Base-by-base conservation (phyloP, 2,113 vertebrate species). In the Lynx canadensis region DNA sequence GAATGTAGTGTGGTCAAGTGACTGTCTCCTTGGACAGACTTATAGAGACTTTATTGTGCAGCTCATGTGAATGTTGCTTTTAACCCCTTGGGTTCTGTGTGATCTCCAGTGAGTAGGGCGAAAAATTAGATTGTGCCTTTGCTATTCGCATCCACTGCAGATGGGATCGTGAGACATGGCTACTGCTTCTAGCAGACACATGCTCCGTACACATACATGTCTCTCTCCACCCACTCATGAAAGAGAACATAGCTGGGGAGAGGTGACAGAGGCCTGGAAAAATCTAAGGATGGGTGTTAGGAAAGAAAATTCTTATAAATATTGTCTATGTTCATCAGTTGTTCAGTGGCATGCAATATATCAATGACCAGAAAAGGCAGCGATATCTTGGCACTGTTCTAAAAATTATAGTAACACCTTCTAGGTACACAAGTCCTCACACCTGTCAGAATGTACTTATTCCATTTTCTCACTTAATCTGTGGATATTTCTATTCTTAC, bases 31-130 rank as follows among this genome's bases (percentile, higher is more conserved):
- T 79, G 38, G 86, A 86, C 31, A 66, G 81, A 1, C 57, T 65
- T 27, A 80, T 66, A 50, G 23, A 76, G 16, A 76, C 68, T 55
- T 33, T 2, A 19, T 8, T 90, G 57, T 94, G 25, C 7, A 85
- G 50, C 48, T 97, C 78, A 85, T 65, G 68, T 81, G 16, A 82
- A 71, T 69, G 50, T 41, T 83, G 41, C 36, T 80, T 78, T 96
- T 96, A 96, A 94, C 65, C 27, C 68, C 89, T 68, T 96, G 36
- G 3, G 33, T 33, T 85, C 41, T 93, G 21, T 41, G 50, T 48
- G 48, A 80, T 36, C 36, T 80, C 63, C 16, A 41, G 8, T 78
- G 81, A 96, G 12, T 82, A 74, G 3, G 15, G 16, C 0, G 1
- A 81, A 60, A 36, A 60, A 36, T 73, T 8, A 74, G 9, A 23